phyloP scores from a whole-genome alignment of 2,888 invertebrate genomes.

The Melanchra persicariae region DNA sequence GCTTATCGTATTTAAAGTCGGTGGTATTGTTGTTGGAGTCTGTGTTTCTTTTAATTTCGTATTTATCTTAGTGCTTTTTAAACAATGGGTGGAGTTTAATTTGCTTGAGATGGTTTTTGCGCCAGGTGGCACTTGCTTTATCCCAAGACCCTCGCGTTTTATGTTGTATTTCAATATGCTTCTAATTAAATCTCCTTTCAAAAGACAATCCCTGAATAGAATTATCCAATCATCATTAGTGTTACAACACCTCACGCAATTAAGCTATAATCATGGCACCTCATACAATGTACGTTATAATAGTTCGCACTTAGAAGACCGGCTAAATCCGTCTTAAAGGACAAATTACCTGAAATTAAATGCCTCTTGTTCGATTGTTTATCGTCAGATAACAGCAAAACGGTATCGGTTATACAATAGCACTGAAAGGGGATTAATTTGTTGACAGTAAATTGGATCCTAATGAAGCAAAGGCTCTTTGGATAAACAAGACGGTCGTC shows the following conservation, averaged over 20 bases:
- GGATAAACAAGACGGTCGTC: slow-evolving; percentile 90
- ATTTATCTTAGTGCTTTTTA: slow-evolving; percentile 23
- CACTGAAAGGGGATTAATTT: slow-evolving; percentile 87
- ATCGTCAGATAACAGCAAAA: slow-evolving; percentile 62
- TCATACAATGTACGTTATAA: slow-evolving; percentile 34
- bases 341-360: slow-evolving; percentile 59
- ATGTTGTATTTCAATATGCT: neutral
- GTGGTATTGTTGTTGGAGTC: slow-evolving; percentile 50
- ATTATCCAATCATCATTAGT: slow-evolving; percentile 20
- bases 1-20: slow-evolving; percentile 61
- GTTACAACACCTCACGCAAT: slow-evolving; percentile 28
- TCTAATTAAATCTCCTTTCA: slow-evolving; percentile 23
- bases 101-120: slow-evolving; percentile 1
- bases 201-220: slow-evolving; percentile 17
- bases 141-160: neutral
- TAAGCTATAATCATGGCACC: slow-evolving; percentile 34
- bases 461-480: slow-evolving; percentile 91
- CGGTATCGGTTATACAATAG: slow-evolving; percentile 76
- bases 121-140: neutral
- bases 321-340: slow-evolving; percentile 23
- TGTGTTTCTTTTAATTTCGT: slow-evolving; percentile 34
- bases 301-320: slow-evolving; percentile 35
- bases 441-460: slow-evolving; percentile 90
- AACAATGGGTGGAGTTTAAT: neutral
- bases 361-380: slow-evolving; percentile 59